Evolutionary conservation across 2,113 vertebrate genomes (phyloP), one percentile per base, ranked within the genome.

Genomic region (Nymphicus hollandicus): DNA sequence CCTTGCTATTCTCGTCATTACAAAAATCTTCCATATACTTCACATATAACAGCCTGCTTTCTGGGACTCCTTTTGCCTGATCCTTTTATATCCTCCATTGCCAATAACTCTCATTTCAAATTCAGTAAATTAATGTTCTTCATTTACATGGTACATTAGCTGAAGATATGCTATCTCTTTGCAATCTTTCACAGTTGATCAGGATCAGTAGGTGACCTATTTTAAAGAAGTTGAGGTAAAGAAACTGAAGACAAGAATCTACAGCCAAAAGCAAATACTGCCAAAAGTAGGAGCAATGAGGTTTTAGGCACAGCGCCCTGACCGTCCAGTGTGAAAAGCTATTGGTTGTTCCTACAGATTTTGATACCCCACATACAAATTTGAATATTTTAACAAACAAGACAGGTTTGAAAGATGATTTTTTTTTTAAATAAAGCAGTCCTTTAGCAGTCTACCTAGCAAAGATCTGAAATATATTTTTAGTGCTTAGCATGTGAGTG

Each of bases 121-220:
- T 89, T 68, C 73, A 81, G 18, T 70, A n/a, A 83, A 65, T 50
- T 63, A 70, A 65, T 69, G 52, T 87, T 93, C 66, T 89, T 29
- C 44, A 44, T 68, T 92, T 85, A 39, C 65, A 77, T 39, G 46
- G 35, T 77, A 23, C 18, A 20, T 69, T 89, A 66, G 22, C 35
- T 55, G 68, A 87, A 91, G 81, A 43, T 82, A 79, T 7, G 17
- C 15, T 69, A 10, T 68, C n/a, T 64, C 69, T 71, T 84, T 56
- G 65, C 28, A 83, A 11, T 96, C 50, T 92, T 92, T 81, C 92
- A 92, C 33, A 73, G 79, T n/a, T 89, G 53, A 89, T 79, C 44
- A 53, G 25, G 55, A 91, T 93, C 68, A 83, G 60, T 53, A 85
- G n/a, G 24, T 82, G 70, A 87, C 73, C 77, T 93, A 17, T 81